Base-by-base conservation (phyloP, 2,888 invertebrate species). In the Galeopsomyia nigrocyanea region DNA sequence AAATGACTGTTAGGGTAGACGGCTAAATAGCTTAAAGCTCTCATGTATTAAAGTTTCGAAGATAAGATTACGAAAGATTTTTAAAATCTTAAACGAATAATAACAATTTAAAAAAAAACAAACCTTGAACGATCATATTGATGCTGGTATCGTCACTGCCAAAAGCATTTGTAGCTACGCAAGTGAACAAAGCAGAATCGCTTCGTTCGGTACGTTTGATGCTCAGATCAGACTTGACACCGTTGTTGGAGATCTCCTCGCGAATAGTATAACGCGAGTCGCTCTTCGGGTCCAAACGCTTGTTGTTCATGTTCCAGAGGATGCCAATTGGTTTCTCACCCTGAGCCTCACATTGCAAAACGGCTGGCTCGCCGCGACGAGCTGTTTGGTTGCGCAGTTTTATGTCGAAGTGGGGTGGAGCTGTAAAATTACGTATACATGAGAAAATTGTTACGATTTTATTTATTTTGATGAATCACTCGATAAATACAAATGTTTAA, bases 311-410 rank as follows among this genome's bases (percentile, higher is more conserved):
- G 88, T 95, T 96, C 96, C 97, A 97, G 76, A 95, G 89, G 77
- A 97, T 96, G 79, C 96, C 96, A 86, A 97, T 96, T 47, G 97
- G 97, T 90, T 95, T 95, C 87, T 97, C 97, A 78, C 97, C 96
- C 86, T 95, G 95, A 47, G 96, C 96, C 88, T 95, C 95, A 86
- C 97, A 97, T 82, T 95, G 95, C 74, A 97, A 86, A 10, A 96
- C 96, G 50, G 96, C 95, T 39, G 96, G 95, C 87, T 97, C 96
- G 70, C 95, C 95, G 77, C 95, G 92, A 78, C 95, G 92, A 10
- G 96, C 94, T 21, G 96, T 97, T 88, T 96, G 96, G 82, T 97
- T 96, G 70, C 95, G 91, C 84, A 95, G 90, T 88, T 97, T 96
- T 79, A 95, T 95, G 82, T 96, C 95, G 82, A 97, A 97, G 87